Conservation (phyloP, 2,888 invertebrate genomes). For the Lasius platythorax region DNA sequence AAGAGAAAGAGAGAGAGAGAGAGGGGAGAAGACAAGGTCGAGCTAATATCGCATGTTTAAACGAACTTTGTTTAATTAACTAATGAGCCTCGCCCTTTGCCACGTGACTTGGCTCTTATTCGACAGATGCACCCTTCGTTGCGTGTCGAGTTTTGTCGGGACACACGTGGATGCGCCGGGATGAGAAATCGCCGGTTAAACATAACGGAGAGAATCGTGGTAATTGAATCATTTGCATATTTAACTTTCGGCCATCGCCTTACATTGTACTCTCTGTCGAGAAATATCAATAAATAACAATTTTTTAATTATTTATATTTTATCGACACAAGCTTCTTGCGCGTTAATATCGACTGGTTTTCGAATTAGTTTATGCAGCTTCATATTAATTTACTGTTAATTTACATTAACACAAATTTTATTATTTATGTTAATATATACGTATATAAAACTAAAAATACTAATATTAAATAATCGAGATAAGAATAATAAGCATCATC, state of each 20-base stretch:
- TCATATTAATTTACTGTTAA: neutral
- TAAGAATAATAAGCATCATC: neutral
- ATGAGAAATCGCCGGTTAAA: conserved; percentile 51
- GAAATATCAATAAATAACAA: neutral
- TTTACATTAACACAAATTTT: neutral
- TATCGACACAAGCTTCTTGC: too few species aligned
- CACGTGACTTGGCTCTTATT: conserved; percentile 67
- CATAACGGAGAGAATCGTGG: conserved; percentile 21
- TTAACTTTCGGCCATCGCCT: neutral
- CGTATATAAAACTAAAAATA: neutral
- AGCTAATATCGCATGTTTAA: conserved; percentile 66
- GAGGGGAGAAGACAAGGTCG: conserved; percentile 36
- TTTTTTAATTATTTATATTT: neutral
- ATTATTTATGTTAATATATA: neutral
- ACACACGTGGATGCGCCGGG: conserved; percentile 46
- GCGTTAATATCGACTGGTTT: too few species aligned
- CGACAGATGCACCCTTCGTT: conserved; percentile 60
- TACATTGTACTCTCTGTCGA: neutral
- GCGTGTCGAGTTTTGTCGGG: conserved; percentile 29
- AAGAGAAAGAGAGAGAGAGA: conserved; percentile 25
- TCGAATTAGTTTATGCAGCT: too few species aligned
- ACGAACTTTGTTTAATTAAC: conserved; percentile 78
- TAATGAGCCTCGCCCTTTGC: conserved; percentile 77
- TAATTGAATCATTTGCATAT: conserved; percentile 41
- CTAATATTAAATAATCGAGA: neutral